A percentile compares a stretch with the other conserved stretches of the same genome.
Evolutionary conservation across 2,113 vertebrate genomes (phyloP).

Genomic region (Thomomys bottae): DNA sequence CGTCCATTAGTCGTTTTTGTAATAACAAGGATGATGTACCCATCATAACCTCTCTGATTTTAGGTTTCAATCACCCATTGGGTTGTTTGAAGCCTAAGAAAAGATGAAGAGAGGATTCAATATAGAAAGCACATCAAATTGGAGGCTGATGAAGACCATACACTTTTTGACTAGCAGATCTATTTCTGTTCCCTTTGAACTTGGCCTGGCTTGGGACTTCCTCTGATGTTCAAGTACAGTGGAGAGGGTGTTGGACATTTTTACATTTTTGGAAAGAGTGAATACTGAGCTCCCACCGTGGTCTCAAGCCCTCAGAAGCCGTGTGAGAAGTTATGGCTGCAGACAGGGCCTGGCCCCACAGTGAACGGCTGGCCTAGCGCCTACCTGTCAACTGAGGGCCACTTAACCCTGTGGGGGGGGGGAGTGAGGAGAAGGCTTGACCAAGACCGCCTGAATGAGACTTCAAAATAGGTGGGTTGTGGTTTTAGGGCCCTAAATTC

Average conservation of each 20-base stretch:
- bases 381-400: neutral
- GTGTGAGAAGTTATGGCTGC: too few relatives aligned
- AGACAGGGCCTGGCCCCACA: neutral
- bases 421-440: too few relatives aligned
- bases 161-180: neutral
- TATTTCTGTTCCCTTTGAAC: neutral
- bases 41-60: neutral
- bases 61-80: neutral
- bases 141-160: neutral
- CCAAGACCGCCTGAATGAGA: neutral
- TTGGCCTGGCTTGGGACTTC: neutral
- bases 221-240: too few relatives aligned
- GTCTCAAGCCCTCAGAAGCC: neutral
- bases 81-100: neutral
- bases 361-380: too few relatives aligned
- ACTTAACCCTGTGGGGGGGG: neutral
- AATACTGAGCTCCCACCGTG: rapidly evolving
- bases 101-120: neutral
- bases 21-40: neutral
- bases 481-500: neutral
- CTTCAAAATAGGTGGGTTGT: neutral
- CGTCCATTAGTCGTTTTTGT: neutral
- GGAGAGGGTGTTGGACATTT: too few relatives aligned
- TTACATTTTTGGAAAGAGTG: neutral
- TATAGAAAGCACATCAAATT: neutral